These are phyloP conservation scores for Hermatobates lingyangjiaoensis DNA, from an alignment of 1,140 invertebrate species.

Conservation along the genomic window DNA sequence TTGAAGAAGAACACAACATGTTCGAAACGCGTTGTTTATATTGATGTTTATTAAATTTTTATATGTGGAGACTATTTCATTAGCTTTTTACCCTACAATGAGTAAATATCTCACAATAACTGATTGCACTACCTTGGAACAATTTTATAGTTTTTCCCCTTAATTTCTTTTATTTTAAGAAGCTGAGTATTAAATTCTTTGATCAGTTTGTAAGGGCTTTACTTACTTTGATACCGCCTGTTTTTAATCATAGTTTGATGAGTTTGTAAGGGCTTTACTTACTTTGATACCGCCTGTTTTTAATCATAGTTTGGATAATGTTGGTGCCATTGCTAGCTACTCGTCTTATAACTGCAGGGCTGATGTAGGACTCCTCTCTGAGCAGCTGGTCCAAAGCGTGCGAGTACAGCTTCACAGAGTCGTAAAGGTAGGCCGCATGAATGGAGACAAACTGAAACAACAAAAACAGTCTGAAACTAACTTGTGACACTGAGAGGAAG, in stretches of 20 bases:
- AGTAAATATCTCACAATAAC: no score
- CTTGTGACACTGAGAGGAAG: constrained; percentile 43
- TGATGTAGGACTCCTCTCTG: constrained; percentile 19
- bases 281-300: constrained; percentile 59
- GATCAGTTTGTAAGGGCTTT: no score
- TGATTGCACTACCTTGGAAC: no score
- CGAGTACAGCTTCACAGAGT: constrained; percentile 84
- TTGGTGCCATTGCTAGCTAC: constrained; percentile 54
- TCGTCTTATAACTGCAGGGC: constrained; percentile 39
- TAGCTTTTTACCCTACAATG: no score
- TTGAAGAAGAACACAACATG: no score
- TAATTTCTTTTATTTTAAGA: no score
- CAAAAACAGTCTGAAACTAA: constrained; percentile 55
- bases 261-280: no score
- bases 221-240: constrained; percentile 59
- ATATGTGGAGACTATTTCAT: no score
- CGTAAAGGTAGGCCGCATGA: constrained; percentile 89
- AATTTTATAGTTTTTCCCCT: no score
- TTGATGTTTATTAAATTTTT: no score
- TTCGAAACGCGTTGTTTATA: no score
- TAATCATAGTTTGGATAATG: constrained; percentile 61
- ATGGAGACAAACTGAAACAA: constrained; percentile 61
- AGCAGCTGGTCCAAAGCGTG: constrained; percentile 59
- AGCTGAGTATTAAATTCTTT: no score
- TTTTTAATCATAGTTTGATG: constrained; percentile 58